Evolutionary conservation across 2,888 invertebrate species (phyloP).

Genomic region (Ectobius pallidus): DNA sequence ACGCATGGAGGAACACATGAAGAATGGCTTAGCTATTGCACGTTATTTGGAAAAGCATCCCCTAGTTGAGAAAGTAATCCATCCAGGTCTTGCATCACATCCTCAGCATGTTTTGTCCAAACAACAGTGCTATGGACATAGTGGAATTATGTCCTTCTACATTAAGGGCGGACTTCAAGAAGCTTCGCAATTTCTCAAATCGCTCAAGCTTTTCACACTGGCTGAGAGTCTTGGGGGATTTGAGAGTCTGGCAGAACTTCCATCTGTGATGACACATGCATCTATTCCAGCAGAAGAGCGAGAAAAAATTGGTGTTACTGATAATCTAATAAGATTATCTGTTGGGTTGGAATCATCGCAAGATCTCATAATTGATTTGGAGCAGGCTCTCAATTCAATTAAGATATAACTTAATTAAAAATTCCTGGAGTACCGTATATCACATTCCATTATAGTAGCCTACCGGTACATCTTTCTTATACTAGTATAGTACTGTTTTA

Average conservation of each 20-base stretch:
- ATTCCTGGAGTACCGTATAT: too few relatives aligned
- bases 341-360: slow-evolving; percentile 88
- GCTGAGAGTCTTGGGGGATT: slow-evolving; percentile 97
- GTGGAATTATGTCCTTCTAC: slow-evolving; percentile 91
- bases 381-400: slow-evolving; percentile 73
- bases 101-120: slow-evolving; percentile 82
- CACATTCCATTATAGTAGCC: too few relatives aligned
- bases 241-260: slow-evolving; percentile 93
- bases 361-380: slow-evolving; percentile 84
- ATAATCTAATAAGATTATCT: slow-evolving; percentile 84
- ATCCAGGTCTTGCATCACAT: slow-evolving; percentile 86
- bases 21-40: slow-evolving; percentile 78
- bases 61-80: slow-evolving; percentile 77
- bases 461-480: too few relatives aligned
- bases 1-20: slow-evolving; percentile 89
- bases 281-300: slow-evolving; percentile 81
- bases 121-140: slow-evolving; percentile 84
- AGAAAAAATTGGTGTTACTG: slow-evolving; percentile 76
- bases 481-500: too few relatives aligned
- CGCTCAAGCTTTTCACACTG: slow-evolving; percentile 79
- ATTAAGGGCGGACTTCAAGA: slow-evolving; percentile 77
- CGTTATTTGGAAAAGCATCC: slow-evolving; percentile 82
- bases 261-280: slow-evolving; percentile 96
- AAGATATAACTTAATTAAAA: too few relatives aligned
- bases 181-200: slow-evolving; percentile 73